These are phyloP conservation scores for Sepioteuthis lessoniana DNA, from an alignment of 2,888 invertebrate species.

Conservation along the genomic window DNA sequence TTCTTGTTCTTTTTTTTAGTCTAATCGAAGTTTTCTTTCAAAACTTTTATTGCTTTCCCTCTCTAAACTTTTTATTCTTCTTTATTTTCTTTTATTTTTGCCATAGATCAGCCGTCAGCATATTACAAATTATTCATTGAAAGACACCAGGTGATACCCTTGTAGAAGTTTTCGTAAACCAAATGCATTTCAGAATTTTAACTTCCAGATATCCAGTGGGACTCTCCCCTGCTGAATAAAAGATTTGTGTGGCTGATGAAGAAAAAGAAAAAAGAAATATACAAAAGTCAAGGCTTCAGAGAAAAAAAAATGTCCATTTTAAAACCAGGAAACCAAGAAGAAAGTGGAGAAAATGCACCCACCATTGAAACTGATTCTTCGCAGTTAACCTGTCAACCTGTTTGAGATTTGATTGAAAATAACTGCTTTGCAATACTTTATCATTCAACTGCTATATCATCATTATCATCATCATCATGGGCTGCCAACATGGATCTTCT, in stretches of 20 bases:
- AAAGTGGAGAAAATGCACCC: too few relatives aligned
- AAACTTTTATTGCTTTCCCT: not conserved
- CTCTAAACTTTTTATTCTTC: not conserved
- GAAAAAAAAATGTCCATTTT: not conserved
- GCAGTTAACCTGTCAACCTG: too few relatives aligned
- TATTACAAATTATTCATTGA: slow-evolving; percentile 1
- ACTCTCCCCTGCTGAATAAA: not conserved
- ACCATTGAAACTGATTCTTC: too few relatives aligned
- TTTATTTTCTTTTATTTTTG: not conserved
- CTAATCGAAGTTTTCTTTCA: not conserved
- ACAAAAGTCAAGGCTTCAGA: not conserved
- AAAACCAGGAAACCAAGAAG: not conserved
- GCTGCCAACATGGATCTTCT: too few relatives aligned
- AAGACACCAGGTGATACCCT: slow-evolving; percentile 10
- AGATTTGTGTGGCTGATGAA: not conserved
- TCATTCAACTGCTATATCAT: too few relatives aligned
- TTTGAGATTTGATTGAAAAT: too few relatives aligned
- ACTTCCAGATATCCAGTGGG: slow-evolving; percentile 18
- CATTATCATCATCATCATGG: too few relatives aligned
- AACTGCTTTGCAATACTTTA: too few relatives aligned
- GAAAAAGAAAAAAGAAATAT: not conserved
- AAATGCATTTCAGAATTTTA: not conserved
- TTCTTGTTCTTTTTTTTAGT: not conserved
- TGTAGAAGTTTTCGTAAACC: slow-evolving; percentile 33
- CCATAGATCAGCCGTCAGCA: not conserved